Conservation (phyloP, 2,113 vertebrate species). For the Terrapene triunguis region DNA sequence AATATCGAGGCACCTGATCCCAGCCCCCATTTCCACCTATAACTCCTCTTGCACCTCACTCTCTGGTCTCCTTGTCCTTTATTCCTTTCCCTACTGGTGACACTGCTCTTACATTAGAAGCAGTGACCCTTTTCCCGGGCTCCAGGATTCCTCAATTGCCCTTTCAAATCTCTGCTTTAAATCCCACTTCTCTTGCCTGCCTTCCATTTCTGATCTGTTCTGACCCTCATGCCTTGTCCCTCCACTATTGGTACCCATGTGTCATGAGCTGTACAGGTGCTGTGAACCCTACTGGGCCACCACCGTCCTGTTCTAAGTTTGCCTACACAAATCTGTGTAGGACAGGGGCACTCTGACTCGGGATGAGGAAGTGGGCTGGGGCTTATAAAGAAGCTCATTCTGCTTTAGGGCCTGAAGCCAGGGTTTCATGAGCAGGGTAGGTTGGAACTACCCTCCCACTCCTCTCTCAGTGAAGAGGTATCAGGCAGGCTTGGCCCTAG, state of each 20-base stretch:
- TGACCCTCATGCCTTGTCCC: not conserved
- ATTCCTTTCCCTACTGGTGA: not conserved
- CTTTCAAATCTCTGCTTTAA: not conserved
- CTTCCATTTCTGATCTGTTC: not conserved
- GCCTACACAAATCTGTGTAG: not conserved
- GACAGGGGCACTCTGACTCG: too few species aligned
- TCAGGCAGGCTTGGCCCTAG: not conserved
- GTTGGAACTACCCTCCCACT: not conserved
- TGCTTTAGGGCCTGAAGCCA: not conserved
- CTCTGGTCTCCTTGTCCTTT: not conserved
- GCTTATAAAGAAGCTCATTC: not conserved
- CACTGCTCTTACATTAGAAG: not conserved
- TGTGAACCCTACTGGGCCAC: not conserved
- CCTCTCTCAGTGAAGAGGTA: not conserved
- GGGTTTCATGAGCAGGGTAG: not conserved
- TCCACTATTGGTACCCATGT: not conserved
- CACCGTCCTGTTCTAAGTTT: not conserved
- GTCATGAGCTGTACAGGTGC: not conserved
- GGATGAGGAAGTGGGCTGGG: too few species aligned
- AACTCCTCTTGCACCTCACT: not conserved
- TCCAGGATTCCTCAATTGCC: not conserved
- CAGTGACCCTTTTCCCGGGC: not conserved
- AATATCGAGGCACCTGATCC: not conserved
- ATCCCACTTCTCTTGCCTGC: accelerated
- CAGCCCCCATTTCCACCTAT: not conserved